Percentiles rank a stretch among this genome's conserved stretches.
These are phyloP conservation scores for Poeciliopsis turneri DNA, from an alignment of 2,797 vertebrate genomes.

Conservation along the genomic window DNA sequence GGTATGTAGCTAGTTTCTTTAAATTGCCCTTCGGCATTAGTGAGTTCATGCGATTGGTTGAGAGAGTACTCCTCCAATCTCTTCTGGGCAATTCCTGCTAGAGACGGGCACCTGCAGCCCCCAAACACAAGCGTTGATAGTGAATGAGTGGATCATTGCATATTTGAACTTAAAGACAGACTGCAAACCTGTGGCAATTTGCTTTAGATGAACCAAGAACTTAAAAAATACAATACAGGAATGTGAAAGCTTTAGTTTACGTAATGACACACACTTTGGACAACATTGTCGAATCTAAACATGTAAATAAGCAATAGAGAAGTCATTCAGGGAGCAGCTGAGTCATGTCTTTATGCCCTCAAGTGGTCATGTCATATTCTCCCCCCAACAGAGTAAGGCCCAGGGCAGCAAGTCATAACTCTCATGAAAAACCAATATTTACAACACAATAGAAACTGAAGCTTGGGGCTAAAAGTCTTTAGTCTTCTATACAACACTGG, in stretches of 20 bases:
- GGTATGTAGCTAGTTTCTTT: not conserved
- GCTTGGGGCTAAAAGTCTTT: not conserved
- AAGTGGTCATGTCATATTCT: not conserved
- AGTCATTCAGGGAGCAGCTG: not conserved
- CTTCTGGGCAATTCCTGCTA: not conserved
- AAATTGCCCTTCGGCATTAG: not conserved
- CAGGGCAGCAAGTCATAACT: conserved; percentile 1
- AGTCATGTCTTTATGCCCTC: not conserved
- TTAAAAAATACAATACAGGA: not conserved
- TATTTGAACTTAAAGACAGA: not conserved
- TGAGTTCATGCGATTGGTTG: not conserved
- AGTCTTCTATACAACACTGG: not conserved
- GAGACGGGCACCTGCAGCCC: not conserved
- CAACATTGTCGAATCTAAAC: not conserved
- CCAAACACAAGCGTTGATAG: not conserved
- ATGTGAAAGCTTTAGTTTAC: not conserved
- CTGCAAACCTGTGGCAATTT: not conserved
- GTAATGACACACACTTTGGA: not conserved
- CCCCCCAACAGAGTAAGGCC: not conserved
- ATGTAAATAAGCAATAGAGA: not conserved
- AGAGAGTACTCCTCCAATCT: not conserved
- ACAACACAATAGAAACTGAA: not conserved
- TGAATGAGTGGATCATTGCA: not conserved
- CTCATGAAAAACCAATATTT: not conserved
- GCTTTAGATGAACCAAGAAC: not conserved